A percentile compares a stretch with the other conserved stretches of the same genome.
phyloP scores from a whole-genome alignment of 2,797 vertebrate species.

The Synanceia verrucosa region DNA sequence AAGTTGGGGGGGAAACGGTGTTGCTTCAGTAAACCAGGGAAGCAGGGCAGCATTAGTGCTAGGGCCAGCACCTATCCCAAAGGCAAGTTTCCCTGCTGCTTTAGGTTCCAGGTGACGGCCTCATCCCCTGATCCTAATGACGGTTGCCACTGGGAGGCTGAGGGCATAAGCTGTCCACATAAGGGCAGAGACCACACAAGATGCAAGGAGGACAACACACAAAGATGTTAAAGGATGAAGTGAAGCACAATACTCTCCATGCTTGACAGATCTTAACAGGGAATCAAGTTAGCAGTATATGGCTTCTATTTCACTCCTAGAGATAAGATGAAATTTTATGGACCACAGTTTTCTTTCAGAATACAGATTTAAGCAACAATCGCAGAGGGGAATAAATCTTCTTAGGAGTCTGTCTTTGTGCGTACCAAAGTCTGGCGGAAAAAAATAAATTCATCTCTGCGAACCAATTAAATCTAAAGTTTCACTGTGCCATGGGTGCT shows the following conservation, averaged over 20 bases:
- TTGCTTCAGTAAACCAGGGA: conserved; percentile 47
- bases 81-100: conserved; percentile 65
- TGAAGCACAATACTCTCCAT: conserved; percentile 65
- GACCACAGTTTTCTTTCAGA: conserved; percentile 12
- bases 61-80: conserved; percentile 38
- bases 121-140: conserved; percentile 65
- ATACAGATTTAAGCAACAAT: conserved; percentile 1
- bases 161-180: conserved; percentile 71
- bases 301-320: conserved; percentile 9
- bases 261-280: conserved; percentile 16
- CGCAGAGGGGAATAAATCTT: not conserved
- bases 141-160: conserved; percentile 59
- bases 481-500: conserved; percentile 39
- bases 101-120: conserved; percentile 49
- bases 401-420: conserved; percentile 10
- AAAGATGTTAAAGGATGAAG: conserved; percentile 32
- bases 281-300: conserved; percentile 34
- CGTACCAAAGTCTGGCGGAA: conserved; percentile 3
- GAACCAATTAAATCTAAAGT: conserved; percentile 27
- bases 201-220: conserved; percentile 27
- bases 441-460: conserved; percentile 20
- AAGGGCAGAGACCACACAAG: conserved; percentile 54
- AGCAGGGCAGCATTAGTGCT: conserved; percentile 32
- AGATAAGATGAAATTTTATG: conserved; percentile 2
- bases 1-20: conserved; percentile 20